phyloP scores from a whole-genome alignment of 2,113 vertebrate species.

The Rafetus swinhoei region DNA sequence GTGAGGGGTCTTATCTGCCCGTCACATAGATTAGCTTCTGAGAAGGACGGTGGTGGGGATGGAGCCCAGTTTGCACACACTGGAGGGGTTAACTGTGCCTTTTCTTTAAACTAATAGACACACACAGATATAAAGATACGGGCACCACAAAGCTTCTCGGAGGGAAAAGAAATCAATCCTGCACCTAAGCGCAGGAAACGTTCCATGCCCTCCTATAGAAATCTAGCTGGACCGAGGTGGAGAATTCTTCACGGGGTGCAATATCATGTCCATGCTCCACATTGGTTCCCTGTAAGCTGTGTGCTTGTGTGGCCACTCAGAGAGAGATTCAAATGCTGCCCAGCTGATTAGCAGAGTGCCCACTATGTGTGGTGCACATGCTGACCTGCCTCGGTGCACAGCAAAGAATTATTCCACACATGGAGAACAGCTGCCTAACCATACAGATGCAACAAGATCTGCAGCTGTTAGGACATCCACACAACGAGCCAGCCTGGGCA shows the following conservation, averaged over 20 bases:
- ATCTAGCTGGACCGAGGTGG: neutral
- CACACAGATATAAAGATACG: fast-evolving
- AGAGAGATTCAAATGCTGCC: too few species aligned
- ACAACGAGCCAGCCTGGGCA: neutral
- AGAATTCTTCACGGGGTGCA: neutral
- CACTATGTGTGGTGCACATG: too few species aligned
- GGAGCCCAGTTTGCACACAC: neutral
- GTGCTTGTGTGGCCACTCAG: too few species aligned
- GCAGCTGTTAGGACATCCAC: neutral
- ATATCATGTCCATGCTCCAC: fast-evolving
- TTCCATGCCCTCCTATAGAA: neutral
- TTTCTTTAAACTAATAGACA: neutral
- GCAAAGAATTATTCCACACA: too few species aligned
- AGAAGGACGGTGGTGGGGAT: neutral
- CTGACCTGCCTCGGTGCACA: too few species aligned
- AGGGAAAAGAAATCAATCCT: neutral
- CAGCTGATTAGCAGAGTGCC: too few species aligned
- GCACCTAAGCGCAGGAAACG: fast-evolving
- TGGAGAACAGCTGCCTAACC: neutral
- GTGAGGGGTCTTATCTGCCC: conserved; percentile 46
- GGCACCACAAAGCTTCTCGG: neutral
- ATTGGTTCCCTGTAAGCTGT: too few species aligned
- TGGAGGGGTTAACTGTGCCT: neutral
- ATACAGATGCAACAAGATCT: neutral
- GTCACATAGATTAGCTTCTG: neutral